Percentiles rank a stretch among this genome's conserved stretches.
Evolutionary conservation across 2,888 invertebrate species (phyloP).

Genomic region (Rhagonycha fulva): DNA sequence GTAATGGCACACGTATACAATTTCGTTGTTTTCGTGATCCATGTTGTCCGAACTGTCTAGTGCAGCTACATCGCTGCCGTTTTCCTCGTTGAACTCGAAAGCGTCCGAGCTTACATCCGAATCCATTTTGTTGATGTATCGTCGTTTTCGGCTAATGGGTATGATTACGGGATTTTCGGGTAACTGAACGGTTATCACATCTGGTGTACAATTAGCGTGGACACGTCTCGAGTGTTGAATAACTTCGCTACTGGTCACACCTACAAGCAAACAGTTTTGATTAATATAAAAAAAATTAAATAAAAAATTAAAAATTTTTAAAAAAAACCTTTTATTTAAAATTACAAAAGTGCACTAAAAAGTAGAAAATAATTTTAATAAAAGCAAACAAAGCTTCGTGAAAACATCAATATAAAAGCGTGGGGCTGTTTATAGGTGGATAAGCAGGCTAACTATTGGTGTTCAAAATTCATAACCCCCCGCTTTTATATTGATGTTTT

Average conservation of each 20-base stretch:
- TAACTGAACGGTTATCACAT: constrained; percentile 6
- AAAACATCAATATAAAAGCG: no score
- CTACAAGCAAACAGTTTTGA: background rate
- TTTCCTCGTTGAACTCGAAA: background rate
- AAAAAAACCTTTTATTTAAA: no score
- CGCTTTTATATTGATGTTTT: no score
- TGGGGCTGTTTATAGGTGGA: no score
- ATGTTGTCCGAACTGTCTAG: background rate
- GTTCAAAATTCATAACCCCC: no score
- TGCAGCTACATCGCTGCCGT: background rate
- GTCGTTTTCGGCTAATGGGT: constrained; percentile 3
- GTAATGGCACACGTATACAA: constrained; percentile 34
- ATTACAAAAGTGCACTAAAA: no score
- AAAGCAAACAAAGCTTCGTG: no score
- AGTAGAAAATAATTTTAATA: no score
- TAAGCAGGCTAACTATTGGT: no score
- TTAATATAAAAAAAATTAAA: no score
- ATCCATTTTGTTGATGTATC: background rate
- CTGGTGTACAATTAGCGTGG: constrained; percentile 7
- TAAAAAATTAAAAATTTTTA: background rate
- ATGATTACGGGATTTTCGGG: constrained; percentile 12
- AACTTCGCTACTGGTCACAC: constrained; percentile 16
- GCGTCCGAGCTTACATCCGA: background rate
- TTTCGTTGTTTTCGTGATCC: background rate
- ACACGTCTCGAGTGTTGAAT: constrained; percentile 14